Evolutionary conservation across 2,113 vertebrate genomes (phyloP).

Genomic region (Coracopsis vasa): DNA sequence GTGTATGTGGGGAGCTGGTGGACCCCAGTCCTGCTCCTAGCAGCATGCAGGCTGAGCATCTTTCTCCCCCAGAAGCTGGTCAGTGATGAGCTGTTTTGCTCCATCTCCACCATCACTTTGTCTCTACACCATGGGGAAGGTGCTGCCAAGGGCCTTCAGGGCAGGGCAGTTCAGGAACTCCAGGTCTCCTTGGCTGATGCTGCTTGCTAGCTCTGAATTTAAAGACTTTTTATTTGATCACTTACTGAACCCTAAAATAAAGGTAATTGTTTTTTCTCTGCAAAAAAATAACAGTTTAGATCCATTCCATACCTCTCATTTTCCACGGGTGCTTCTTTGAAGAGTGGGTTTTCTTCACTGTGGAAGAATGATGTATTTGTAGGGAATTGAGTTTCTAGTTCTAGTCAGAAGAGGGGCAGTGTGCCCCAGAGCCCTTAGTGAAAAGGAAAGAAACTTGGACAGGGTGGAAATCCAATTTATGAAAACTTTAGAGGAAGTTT

Average conservation of each 20-base stretch:
- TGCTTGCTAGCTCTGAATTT: not conserved
- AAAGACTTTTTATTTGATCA: not conserved
- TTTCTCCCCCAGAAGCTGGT: not conserved
- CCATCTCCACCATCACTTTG: not conserved
- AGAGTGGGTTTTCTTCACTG: not conserved
- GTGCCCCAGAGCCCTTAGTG: not conserved
- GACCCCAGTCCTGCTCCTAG: not conserved
- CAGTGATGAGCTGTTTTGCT: not conserved
- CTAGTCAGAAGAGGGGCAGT: not conserved
- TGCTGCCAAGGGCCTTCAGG: not conserved
- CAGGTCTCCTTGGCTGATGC: not conserved
- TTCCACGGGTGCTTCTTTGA: not conserved
- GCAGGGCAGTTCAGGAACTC: not conserved
- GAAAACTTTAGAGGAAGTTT: not conserved
- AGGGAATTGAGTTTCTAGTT: not conserved
- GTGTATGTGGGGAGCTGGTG: not conserved
- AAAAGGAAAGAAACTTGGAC: not conserved
- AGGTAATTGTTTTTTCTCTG: not conserved
- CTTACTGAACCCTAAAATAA: not conserved
- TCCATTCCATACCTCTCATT: not conserved
- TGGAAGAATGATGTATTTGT: not conserved
- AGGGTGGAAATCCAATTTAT: not conserved
- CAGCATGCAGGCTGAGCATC: not conserved
- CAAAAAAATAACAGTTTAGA: not conserved
- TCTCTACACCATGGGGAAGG: accelerated